phyloP scores from a whole-genome alignment of 2,888 invertebrate species.

The Drosophila helvetica region DNA sequence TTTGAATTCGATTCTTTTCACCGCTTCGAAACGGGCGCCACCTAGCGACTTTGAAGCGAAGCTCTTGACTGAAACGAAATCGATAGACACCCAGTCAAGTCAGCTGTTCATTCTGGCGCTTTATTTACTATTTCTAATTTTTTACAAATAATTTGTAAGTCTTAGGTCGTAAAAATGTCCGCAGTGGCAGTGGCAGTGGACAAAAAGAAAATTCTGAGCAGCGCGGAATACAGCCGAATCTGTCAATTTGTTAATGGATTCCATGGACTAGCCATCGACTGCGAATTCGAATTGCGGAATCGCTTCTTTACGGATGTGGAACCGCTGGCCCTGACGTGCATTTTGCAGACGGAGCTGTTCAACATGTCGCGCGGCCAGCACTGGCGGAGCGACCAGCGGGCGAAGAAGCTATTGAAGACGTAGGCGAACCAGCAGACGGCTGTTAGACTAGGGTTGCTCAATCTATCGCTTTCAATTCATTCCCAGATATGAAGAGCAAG shows the following conservation, averaged over 20 bases:
- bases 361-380: conserved; percentile 87
- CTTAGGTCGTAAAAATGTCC: conserved; percentile 5
- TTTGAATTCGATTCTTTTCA: not conserved
- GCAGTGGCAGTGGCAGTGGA: not conserved
- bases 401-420: conserved; percentile 85
- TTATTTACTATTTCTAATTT: not conserved
- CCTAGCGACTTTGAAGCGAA: not conserved
- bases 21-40: not conserved
- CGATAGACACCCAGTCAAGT: not conserved
- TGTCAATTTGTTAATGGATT: conserved; percentile 85
- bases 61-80: not conserved
- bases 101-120: conserved; percentile 33
- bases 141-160: conserved; percentile 1
- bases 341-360: conserved; percentile 88
- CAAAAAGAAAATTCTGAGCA: conserved; percentile 69
- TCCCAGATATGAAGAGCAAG: conserved; percentile 69
- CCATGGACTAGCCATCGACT: conserved; percentile 86
- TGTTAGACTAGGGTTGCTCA: not conserved
- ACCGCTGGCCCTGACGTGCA: conserved; percentile 88
- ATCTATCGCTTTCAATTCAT: not conserved
- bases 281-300: conserved; percentile 86
- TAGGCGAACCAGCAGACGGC: conserved; percentile 21
- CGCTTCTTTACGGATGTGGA: conserved; percentile 86
- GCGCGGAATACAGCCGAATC: conserved; percentile 63
- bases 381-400: conserved; percentile 86